A percentile compares a stretch with the other conserved stretches of the same genome.
Conservation (phyloP, 2,113 vertebrate species). For the Phoxinus phoxinus region DNA sequence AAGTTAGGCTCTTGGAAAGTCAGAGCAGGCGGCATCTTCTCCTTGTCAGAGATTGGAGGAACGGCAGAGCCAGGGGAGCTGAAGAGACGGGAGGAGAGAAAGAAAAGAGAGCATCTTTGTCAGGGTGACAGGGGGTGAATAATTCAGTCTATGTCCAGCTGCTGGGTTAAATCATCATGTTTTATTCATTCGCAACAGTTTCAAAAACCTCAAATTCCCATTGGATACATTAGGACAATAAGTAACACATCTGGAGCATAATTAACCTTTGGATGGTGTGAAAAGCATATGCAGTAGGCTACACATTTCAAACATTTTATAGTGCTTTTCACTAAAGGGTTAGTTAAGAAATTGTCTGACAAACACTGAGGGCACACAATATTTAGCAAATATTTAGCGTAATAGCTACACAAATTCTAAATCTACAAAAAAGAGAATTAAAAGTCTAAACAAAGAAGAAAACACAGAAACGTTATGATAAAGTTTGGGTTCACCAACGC, state of each 20-base stretch:
- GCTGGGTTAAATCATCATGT: conserved; percentile 41
- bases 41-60: conserved; percentile 40
- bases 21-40: conserved; percentile 16
- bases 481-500: background rate
- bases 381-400: background rate
- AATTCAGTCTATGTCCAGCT: conserved; percentile 41
- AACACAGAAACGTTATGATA: background rate
- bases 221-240: conserved; percentile 11
- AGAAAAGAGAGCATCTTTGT: conserved; percentile 51
- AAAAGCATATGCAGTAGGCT: conserved; percentile 1
- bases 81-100: conserved; percentile 55
- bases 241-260: background rate
- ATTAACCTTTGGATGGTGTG: background rate
- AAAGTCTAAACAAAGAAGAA: background rate
- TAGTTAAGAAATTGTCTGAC: background rate
- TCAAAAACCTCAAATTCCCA: background rate
- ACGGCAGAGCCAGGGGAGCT: conserved; percentile 22
- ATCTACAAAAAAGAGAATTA: background rate
- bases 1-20: conserved; percentile 29
- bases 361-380: background rate
- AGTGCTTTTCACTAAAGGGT: background rate
- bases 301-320: background rate
- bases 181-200: conserved; percentile 40
- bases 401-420: background rate
- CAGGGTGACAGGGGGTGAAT: conserved; percentile 47